Percentiles rank a stretch among this genome's conserved stretches.
Evolutionary conservation across 2,797 vertebrate genomes (phyloP).

Genomic region (Anolis apletophallus): DNA sequence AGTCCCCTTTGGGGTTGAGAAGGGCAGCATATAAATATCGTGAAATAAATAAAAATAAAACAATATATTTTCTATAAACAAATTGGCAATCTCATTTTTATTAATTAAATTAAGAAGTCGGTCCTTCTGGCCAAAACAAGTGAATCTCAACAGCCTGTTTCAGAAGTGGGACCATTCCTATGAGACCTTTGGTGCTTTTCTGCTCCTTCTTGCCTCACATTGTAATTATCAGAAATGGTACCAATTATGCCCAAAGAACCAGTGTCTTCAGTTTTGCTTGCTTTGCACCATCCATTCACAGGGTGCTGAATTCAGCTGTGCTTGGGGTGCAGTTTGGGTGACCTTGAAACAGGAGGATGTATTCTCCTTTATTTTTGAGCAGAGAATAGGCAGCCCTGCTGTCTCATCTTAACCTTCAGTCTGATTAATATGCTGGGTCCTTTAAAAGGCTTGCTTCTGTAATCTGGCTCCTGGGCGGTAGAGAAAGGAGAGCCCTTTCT

Average conservation of each 20-base stretch:
- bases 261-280: neutral
- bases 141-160: neutral
- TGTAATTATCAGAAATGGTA: neutral
- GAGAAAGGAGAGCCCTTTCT: neutral
- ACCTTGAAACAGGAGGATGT: conserved; percentile 3
- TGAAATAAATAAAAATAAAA: too few species aligned
- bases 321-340: neutral
- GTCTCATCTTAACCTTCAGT: conserved; percentile 8
- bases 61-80: neutral
- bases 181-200: too few species aligned
- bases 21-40: too few species aligned
- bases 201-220: neutral
- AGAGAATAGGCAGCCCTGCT: conserved; percentile 18
- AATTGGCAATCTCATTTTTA: neutral
- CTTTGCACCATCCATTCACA: neutral
- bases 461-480: fast-evolving
- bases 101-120: neutral
- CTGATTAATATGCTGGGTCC: conserved; percentile 16
- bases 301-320: conserved; percentile 32
- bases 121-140: neutral
- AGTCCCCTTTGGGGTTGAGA: too few species aligned
- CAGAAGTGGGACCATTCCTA: neutral
- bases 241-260: conserved; percentile 14
- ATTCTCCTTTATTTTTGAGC: conserved; percentile 31
- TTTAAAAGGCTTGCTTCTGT: conserved; percentile 12